Evolutionary conservation across 2,797 vertebrate species (phyloP).

Genomic region (Parauchenoglanis ngamensis): DNA sequence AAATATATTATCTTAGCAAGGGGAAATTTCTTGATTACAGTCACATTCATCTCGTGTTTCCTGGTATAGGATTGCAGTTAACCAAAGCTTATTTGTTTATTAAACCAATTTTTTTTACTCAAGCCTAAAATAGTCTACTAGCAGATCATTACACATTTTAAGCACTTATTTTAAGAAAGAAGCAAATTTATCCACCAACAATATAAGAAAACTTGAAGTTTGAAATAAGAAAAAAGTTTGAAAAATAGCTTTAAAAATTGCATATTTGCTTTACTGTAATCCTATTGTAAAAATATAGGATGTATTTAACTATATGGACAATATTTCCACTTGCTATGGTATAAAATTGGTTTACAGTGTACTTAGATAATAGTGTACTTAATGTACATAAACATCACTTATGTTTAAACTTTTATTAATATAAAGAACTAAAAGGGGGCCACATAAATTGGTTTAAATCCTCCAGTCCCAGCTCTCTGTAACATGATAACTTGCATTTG

Average conservation of each 20-base stretch:
- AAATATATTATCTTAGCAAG: background rate
- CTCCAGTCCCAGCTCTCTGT: background rate
- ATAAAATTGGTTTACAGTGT: background rate
- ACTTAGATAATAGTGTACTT: background rate
- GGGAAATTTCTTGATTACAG: background rate
- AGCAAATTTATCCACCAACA: background rate
- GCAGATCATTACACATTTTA: background rate
- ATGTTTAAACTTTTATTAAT: background rate
- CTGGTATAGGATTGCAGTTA: background rate
- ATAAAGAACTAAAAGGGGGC: background rate
- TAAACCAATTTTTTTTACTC: background rate
- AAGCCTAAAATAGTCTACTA: background rate
- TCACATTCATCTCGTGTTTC: background rate
- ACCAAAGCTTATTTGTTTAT: background rate
- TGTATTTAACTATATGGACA: background rate
- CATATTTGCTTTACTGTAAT: background rate
- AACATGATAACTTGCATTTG: background rate
- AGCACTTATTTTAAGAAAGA: background rate
- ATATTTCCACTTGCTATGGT: background rate
- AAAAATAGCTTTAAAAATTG: background rate
- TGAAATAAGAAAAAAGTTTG: background rate
- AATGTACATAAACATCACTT: background rate
- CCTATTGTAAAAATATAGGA: background rate
- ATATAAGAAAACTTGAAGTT: background rate
- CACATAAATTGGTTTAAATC: background rate